These are phyloP conservation scores for Ceratitis capitata DNA, from an alignment of 1,140 invertebrate species.

Conservation along the genomic window DNA sequence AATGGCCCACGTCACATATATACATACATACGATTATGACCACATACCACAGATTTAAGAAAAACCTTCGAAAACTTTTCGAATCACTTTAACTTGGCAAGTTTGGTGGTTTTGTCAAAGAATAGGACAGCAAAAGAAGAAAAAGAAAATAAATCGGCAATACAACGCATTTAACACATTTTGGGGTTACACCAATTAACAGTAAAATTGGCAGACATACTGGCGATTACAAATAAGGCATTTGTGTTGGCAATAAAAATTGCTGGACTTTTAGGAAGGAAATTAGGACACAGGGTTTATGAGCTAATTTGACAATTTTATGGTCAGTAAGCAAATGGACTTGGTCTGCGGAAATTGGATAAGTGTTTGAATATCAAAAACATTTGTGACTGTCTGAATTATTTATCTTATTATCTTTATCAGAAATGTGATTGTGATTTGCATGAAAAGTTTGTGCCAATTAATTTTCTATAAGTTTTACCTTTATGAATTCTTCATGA, in stretches of 20 bases:
- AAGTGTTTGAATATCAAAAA: too few relatives aligned
- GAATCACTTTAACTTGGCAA: background rate
- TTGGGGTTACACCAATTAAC: conserved; percentile 7
- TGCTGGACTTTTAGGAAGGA: background rate
- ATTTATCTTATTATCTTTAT: too few relatives aligned
- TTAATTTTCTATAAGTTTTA: too few relatives aligned
- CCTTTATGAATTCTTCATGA: too few relatives aligned
- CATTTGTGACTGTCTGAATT: too few relatives aligned
- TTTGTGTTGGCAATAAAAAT: conserved; percentile 20
- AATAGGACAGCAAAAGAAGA: background rate
- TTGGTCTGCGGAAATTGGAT: background rate
- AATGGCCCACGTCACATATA: background rate
- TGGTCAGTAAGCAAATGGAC: background rate
- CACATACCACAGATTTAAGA: background rate
- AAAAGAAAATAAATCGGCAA: background rate
- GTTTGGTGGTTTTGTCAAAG: background rate
- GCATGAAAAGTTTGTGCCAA: too few relatives aligned
- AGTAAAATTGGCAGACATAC: background rate
- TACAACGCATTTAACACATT: background rate
- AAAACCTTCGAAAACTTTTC: background rate
- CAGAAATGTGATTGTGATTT: too few relatives aligned
- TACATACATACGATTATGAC: too few relatives aligned
- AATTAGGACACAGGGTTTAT: background rate
- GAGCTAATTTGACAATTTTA: background rate
- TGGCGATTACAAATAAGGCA: background rate